phyloP scores from a whole-genome alignment of 2,113 vertebrate genomes.

The Ranitomeya variabilis region DNA sequence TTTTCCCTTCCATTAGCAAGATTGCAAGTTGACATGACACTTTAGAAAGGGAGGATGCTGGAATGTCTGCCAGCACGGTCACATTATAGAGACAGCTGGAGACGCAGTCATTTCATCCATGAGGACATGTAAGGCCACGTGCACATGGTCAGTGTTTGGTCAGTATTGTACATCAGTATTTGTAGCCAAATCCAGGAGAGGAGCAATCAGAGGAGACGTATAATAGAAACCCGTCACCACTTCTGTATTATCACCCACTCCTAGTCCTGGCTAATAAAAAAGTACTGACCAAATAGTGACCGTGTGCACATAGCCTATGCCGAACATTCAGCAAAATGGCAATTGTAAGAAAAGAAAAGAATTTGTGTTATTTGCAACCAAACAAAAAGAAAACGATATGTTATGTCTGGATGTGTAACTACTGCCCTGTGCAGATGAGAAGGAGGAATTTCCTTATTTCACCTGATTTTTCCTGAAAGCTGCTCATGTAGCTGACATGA shows the following conservation, averaged over 20 bases:
- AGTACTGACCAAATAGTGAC: no score
- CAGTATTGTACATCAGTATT: no score
- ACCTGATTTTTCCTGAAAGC: neutral
- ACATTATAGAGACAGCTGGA: slow-evolving; percentile 1
- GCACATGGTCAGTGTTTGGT: no score
- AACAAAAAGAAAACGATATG: neutral
- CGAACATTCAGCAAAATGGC: neutral
- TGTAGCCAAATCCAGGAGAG: no score
- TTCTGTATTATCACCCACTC: no score
- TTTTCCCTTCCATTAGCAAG: slow-evolving; percentile 16
- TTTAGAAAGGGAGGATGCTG: neutral
- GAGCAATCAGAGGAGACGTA: no score
- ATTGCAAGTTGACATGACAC: neutral
- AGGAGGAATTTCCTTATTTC: no score
- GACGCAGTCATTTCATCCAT: neutral
- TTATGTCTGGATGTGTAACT: neutral
- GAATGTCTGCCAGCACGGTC: neutral
- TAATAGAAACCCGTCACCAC: no score
- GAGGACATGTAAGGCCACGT: neutral
- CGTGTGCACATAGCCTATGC: no score
- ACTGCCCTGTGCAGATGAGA: no score
- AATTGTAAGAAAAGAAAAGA: neutral
- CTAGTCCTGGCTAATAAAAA: no score
- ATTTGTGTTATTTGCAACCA: neutral
- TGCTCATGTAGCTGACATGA: neutral